Percentiles rank a stretch among this genome's conserved stretches.
Conservation (phyloP, 2,888 invertebrate species). For the Drosophila mulleri region DNA sequence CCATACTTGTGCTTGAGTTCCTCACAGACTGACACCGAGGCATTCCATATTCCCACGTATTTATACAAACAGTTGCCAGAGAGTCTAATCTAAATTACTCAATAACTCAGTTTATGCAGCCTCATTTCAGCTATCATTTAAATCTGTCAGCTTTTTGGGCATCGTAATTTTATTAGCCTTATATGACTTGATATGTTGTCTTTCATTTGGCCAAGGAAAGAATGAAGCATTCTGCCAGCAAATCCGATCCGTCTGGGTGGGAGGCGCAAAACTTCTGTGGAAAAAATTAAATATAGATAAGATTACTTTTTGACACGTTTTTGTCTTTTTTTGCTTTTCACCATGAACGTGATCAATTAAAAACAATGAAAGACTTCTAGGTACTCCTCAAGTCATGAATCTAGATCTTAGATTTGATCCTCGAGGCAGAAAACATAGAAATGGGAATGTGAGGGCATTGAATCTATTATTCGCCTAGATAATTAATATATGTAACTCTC, state of each 20-base stretch:
- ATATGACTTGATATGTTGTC: conserved; percentile 9
- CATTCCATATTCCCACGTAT: conserved; percentile 13
- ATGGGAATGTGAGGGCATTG: neutral
- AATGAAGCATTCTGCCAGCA: neutral
- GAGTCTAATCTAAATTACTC: conserved; percentile 39
- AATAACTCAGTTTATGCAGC: conserved; percentile 14
- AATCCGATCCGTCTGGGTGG: neutral
- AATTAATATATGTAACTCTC: too few species aligned
- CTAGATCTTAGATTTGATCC: too few species aligned
- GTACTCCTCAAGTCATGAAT: too few species aligned
- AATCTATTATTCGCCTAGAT: neutral
- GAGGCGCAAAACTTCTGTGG: neutral
- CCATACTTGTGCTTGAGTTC: conserved; percentile 28
- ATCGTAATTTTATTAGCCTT: conserved; percentile 16
- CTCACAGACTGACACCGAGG: conserved; percentile 24
- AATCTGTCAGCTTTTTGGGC: conserved; percentile 31
- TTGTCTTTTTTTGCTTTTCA: neutral
- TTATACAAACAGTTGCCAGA: conserved; percentile 33
- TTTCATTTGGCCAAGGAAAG: conserved; percentile 12
- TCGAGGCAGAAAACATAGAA: neutral
- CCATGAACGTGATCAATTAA: neutral
- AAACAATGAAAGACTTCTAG: neutral
- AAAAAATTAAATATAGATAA: neutral
- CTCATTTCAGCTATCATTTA: conserved; percentile 33
- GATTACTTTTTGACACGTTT: neutral